phyloP scores from a whole-genome alignment of 2,113 vertebrate species.

The Tragelaphus imberbis region DNA sequence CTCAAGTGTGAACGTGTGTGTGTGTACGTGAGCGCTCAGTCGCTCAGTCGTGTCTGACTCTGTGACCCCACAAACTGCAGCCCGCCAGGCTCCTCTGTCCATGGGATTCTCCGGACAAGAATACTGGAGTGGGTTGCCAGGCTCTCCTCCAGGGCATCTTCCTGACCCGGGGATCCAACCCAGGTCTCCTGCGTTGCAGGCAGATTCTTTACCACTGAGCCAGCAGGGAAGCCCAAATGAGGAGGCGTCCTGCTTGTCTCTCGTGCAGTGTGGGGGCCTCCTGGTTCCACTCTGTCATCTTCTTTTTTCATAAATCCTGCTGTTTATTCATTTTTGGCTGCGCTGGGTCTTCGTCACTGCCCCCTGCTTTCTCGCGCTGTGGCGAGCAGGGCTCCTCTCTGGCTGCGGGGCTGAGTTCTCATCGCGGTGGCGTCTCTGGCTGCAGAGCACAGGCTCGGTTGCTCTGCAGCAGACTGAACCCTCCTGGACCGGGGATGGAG shows the following conservation, averaged over 20 bases:
- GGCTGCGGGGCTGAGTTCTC: neutral
- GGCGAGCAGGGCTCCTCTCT: neutral
- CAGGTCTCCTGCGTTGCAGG: neutral
- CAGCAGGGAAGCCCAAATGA: neutral
- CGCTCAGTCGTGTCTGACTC: neutral
- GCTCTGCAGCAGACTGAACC: neutral
- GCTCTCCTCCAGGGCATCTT: neutral
- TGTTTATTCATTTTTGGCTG: fast-evolving
- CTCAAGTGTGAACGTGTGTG: fast-evolving
- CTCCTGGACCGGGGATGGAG: neutral
- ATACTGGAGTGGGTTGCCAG: neutral
- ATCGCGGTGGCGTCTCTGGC: neutral
- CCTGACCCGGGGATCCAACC: neutral
- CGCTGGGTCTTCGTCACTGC: fast-evolving
- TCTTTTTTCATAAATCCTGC: fast-evolving
- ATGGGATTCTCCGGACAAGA: neutral
- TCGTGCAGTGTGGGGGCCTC: neutral
- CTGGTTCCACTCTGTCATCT: neutral
- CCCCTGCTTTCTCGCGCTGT: neutral
- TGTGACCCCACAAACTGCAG: neutral
- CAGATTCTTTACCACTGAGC: neutral
- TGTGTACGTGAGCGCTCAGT: fast-evolving
- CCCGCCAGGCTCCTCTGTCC: neutral
- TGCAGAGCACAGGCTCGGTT: neutral
- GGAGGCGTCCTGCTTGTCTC: fast-evolving